Percentiles rank a stretch among this genome's conserved stretches.
Evolutionary conservation across 2,888 invertebrate species (phyloP).

Genomic region (Frankliniella fusca): DNA sequence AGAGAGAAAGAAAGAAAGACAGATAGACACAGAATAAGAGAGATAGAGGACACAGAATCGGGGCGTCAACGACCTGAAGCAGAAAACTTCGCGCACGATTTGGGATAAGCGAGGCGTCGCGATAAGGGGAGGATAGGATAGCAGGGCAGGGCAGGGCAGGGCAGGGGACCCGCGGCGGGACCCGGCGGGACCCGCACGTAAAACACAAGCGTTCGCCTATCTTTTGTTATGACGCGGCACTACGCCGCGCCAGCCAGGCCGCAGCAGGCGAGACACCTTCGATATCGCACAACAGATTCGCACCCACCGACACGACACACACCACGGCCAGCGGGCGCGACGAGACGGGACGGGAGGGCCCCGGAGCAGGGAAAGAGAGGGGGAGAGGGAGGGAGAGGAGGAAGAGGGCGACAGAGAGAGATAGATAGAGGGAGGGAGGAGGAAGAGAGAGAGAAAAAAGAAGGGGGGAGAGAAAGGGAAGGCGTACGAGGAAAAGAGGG

Average conservation of each 20-base stretch:
- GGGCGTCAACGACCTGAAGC: too few relatives aligned
- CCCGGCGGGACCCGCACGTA: background rate
- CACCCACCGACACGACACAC: too few relatives aligned
- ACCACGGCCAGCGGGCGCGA: background rate
- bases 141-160: too few relatives aligned
- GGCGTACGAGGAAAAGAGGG: background rate
- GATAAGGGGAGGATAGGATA: background rate
- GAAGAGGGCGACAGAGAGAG: background rate
- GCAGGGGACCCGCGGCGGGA: background rate
- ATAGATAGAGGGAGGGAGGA: background rate
- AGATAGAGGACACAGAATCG: background rate
- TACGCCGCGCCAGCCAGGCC: too few relatives aligned
- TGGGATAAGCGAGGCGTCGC: too few relatives aligned
- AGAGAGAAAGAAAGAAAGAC: background rate
- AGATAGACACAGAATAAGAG: background rate
- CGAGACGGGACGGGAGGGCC: background rate
- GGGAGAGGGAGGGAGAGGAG: background rate
- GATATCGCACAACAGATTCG: too few relatives aligned
- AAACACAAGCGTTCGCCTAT: too few relatives aligned
- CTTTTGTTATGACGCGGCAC: too few relatives aligned
- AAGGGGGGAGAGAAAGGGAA: background rate
- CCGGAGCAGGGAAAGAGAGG: too few relatives aligned
- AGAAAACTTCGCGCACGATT: too few relatives aligned
- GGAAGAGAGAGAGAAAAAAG: background rate
- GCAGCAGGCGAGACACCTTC: too few relatives aligned